Evolutionary conservation across 64 coral and sea anemone species (phyloP).

Genomic region (Pachyseris speciosa): DNA sequence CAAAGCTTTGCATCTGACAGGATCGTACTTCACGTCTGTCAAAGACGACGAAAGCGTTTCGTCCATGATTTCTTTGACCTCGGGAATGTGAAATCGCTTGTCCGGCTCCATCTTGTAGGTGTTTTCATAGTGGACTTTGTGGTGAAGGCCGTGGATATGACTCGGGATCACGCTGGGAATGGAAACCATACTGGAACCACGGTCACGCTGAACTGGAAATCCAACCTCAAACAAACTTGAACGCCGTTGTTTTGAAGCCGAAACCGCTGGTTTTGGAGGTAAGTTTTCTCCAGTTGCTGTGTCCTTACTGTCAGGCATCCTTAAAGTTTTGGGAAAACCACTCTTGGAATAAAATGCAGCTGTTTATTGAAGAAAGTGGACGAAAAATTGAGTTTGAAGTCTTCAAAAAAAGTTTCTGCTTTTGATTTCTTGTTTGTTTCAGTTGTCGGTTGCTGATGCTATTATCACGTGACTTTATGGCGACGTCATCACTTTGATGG

Average conservation of each 20-base stretch:
- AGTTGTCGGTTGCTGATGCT: neutral
- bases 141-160: slow-evolving; percentile 57
- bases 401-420: neutral
- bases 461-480: neutral
- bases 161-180: slow-evolving; percentile 84
- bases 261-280: neutral
- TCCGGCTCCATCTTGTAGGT: slow-evolving; percentile 97
- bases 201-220: slow-evolving; percentile 82
- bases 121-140: slow-evolving; percentile 92
- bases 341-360: neutral
- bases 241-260: slow-evolving; percentile 33
- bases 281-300: neutral
- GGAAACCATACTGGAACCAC: slow-evolving; percentile 90
- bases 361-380: neutral
- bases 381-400: neutral
- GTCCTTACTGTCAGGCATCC: neutral
- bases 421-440: neutral
- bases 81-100: slow-evolving; percentile 82
- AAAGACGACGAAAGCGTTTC: slow-evolving; percentile 81
- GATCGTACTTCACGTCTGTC: slow-evolving; percentile 81
- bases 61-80: slow-evolving; percentile 92
- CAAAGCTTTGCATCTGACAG: slow-evolving; percentile 62
- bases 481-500: neutral
- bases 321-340: neutral
- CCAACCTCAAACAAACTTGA: slow-evolving; percentile 97